These are phyloP conservation scores for Porites cylindrica DNA, from an alignment of 92 coral and sea anemone genomes.

Conservation along the genomic window DNA sequence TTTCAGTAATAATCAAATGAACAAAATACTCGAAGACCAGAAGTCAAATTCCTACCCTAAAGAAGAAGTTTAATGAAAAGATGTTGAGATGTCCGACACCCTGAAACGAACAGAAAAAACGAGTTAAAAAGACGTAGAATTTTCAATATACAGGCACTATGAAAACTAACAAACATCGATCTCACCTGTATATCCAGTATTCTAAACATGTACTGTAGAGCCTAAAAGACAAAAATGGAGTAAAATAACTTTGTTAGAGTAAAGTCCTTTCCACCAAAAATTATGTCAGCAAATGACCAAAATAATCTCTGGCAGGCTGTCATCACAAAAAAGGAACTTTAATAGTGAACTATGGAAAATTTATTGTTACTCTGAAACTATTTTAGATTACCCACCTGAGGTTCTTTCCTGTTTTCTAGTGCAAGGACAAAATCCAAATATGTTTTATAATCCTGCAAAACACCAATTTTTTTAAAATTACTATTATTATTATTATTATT, in stretches of 20 bases:
- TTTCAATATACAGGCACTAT: too few species aligned
- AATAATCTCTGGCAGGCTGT: too few species aligned
- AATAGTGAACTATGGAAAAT: neutral
- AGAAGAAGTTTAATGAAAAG: slow-evolving; percentile 94
- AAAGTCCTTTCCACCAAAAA: too few species aligned
- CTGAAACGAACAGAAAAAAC: slow-evolving; percentile 51
- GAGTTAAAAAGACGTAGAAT: neutral
- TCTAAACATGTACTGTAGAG: slow-evolving; percentile 91
- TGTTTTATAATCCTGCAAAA: slow-evolving; percentile 92
- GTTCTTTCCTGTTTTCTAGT: slow-evolving; percentile 96
- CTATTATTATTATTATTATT: too few species aligned
- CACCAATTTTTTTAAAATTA: neutral
- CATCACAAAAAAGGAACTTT: neutral
- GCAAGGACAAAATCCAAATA: slow-evolving; percentile 98
- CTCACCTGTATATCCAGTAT: slow-evolving; percentile 95
- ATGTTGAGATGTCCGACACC: slow-evolving; percentile 86
- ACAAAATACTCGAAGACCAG: neutral
- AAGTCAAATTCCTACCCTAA: slow-evolving; percentile 73
- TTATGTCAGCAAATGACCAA: too few species aligned
- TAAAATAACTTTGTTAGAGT: too few species aligned
- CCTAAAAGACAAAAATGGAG: slow-evolving; percentile 54
- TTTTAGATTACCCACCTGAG: slow-evolving; percentile 71
- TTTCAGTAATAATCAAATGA: too few species aligned
- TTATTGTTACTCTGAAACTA: too few species aligned
- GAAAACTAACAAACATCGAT: neutral